phyloP scores from a whole-genome alignment of 2,888 invertebrate genomes.

The Antheraea assamensis region DNA sequence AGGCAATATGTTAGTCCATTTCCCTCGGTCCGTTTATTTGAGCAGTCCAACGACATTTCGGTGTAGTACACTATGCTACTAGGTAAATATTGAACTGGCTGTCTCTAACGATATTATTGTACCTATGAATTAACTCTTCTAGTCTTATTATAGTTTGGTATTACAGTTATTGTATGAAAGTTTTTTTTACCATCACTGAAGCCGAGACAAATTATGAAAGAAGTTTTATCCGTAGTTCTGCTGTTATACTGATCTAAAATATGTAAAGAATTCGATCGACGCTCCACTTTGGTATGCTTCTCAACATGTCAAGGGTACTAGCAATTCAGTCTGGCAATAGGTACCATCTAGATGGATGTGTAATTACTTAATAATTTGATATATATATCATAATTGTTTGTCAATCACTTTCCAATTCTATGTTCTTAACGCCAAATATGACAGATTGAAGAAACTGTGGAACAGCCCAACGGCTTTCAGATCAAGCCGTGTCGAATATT shows the following conservation, averaged over 20 bases:
- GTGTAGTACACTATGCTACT: conserved; percentile 7
- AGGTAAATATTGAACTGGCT: conserved; percentile 8
- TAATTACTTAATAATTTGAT: neutral
- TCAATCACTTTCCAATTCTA: neutral
- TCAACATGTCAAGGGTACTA: neutral
- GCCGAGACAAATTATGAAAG: neutral
- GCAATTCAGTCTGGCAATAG: too few species aligned
- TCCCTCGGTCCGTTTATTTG: conserved; percentile 12
- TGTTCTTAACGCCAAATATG: neutral
- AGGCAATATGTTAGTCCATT: conserved; percentile 14
- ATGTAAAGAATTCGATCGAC: too few species aligned
- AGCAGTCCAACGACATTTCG: conserved; percentile 10
- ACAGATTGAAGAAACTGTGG: neutral
- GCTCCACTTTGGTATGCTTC: neutral
- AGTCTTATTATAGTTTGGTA: neutral
- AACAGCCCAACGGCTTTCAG: neutral
- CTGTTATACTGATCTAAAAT: neutral
- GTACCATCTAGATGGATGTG: too few species aligned
- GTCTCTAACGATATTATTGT: neutral
- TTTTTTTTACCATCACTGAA: neutral
- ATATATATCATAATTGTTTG: neutral
- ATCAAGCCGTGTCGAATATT: neutral
- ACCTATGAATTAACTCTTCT: conserved; percentile 2
- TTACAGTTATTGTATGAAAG: neutral
- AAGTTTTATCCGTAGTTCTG: neutral